A percentile compares a stretch with the other conserved stretches of the same genome.
These are phyloP conservation scores for Platyrinchus mystaceus DNA, from an alignment of 2,797 vertebrate species.

Conservation along the genomic window DNA sequence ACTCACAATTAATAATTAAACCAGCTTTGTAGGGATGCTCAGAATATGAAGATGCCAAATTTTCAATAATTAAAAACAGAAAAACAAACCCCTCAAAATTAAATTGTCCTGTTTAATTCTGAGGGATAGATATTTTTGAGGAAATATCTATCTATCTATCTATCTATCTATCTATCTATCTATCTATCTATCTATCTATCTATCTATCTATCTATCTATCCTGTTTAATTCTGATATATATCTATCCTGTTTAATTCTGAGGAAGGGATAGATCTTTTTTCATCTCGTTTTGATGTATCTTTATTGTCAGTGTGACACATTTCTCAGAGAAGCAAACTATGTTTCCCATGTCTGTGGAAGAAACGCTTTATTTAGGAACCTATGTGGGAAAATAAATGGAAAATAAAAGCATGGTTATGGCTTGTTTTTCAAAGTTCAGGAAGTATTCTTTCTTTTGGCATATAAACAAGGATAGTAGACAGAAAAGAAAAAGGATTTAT, in stretches of 20 bases:
- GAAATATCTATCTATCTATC: no score
- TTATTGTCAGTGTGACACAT: neutral
- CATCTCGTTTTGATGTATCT: neutral
- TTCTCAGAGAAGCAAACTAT: neutral
- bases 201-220: no score
- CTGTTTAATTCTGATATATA: neutral
- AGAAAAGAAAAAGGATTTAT: neutral
- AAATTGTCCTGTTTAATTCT: neutral
- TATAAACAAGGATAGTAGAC: neutral
- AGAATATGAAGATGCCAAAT: neutral
- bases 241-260: neutral
- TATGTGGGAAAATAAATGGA: neutral
- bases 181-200: no score
- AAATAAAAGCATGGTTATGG: neutral
- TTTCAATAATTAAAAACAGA: neutral
- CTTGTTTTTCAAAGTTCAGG: neutral
- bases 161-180: no score
- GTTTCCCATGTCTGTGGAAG: neutral
- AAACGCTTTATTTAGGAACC: neutral
- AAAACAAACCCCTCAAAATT: neutral
- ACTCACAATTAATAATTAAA: constrained; percentile 35
- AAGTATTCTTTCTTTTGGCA: neutral
- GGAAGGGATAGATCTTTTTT: neutral
- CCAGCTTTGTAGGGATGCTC: neutral
- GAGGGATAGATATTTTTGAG: neutral